Evolutionary conservation across 2,113 vertebrate genomes (phyloP).

Genomic region (Clinocottus analis): DNA sequence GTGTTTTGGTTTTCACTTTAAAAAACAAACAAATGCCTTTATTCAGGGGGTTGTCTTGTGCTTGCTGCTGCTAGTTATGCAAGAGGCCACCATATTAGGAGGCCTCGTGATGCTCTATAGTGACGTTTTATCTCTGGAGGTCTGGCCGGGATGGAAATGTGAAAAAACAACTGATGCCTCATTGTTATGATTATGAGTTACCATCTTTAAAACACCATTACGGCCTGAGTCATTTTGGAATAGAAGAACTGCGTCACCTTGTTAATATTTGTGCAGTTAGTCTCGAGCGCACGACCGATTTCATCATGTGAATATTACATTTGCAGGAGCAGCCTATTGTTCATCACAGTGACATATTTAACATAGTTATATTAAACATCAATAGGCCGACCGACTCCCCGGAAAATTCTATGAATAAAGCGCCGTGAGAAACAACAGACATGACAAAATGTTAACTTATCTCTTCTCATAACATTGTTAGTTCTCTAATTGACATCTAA

Average conservation of each 20-base stretch:
- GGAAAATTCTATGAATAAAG: neutral
- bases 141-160: conserved; percentile 20
- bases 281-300: neutral
- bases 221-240: neutral
- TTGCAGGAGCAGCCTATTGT: conserved; percentile 5
- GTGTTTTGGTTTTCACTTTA: too few relatives aligned
- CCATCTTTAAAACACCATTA: conserved; percentile 22
- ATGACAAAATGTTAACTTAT: neutral
- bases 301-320: neutral
- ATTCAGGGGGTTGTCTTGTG: neutral
- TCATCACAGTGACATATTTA: neutral
- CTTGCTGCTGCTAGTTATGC: conserved; percentile 43
- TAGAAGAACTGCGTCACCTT: neutral
- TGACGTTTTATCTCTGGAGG: conserved; percentile 8
- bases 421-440: neutral
- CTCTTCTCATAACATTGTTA: neutral
- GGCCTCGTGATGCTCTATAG: neutral
- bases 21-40: too few relatives aligned
- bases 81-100: conserved; percentile 38
- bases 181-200: conserved; percentile 4
- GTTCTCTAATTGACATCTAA: neutral
- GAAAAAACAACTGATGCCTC: conserved; percentile 11
- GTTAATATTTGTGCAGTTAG: neutral
- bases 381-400: neutral
- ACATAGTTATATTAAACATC: neutral